A percentile compares a stretch with the other conserved stretches of the same genome.
These are phyloP conservation scores for Gavialis gangeticus DNA, from an alignment of 2,113 vertebrate genomes.

Conservation along the genomic window DNA sequence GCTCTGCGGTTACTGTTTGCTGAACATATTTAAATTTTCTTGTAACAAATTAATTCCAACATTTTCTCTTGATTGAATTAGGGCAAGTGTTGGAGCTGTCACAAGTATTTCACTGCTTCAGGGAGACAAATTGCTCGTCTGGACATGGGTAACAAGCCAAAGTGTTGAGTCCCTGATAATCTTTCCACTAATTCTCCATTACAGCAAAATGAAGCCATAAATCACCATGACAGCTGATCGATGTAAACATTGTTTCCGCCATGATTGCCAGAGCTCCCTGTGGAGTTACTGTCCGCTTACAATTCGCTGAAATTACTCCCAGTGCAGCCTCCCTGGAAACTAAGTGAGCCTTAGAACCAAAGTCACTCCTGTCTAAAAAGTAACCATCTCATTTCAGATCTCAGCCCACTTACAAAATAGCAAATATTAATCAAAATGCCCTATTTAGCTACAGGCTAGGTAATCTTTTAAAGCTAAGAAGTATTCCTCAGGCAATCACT, in stretches of 20 bases:
- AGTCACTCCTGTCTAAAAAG: slow-evolving; percentile 87
- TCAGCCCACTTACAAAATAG: slow-evolving; percentile 82
- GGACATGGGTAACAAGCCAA: slow-evolving; percentile 99
- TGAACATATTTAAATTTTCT: slow-evolving; percentile 99
- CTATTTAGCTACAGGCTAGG: slow-evolving; percentile 75
- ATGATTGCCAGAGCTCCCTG: slow-evolving; percentile 99
- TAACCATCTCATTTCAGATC: slow-evolving; percentile 94
- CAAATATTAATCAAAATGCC: slow-evolving; percentile 87
- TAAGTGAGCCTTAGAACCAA: slow-evolving; percentile 81
- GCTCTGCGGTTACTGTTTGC: slow-evolving; percentile 93
- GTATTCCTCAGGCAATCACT: slow-evolving; percentile 71
- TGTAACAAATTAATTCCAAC: slow-evolving; percentile 99
- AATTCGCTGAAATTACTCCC: slow-evolving; percentile 97
- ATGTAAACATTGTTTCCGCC: slow-evolving; percentile 99
- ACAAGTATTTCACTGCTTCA: slow-evolving; percentile 98
- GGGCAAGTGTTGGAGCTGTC: slow-evolving; percentile 99
- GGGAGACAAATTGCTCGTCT: slow-evolving; percentile 99
- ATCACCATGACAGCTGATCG: slow-evolving; percentile 99
- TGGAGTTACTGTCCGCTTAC: slow-evolving; percentile 98
- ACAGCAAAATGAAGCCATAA: slow-evolving; percentile 99
- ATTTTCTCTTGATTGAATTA: slow-evolving; percentile 99
- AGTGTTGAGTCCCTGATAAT: slow-evolving; percentile 99
- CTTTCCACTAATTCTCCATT: slow-evolving; percentile 99
- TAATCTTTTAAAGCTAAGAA: slow-evolving; percentile 74
- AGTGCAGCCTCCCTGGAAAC: slow-evolving; percentile 84